A percentile compares a stretch with the other conserved stretches of the same genome.
phyloP scores from a whole-genome alignment of 2,888 invertebrate species.

The Fissipunctia ypsillon region DNA sequence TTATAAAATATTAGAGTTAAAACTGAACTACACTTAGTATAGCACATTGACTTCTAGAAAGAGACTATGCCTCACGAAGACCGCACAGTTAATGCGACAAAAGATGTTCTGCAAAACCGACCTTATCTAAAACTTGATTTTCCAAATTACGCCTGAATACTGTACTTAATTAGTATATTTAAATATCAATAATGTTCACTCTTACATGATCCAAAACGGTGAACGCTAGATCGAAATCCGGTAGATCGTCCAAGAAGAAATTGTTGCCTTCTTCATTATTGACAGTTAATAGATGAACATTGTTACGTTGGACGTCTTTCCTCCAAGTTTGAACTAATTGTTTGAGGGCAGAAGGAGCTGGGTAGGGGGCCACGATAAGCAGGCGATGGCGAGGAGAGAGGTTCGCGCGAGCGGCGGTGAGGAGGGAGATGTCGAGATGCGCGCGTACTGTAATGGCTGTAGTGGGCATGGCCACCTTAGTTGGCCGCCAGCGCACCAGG shows the following conservation, averaged over 20 bases:
- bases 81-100: neutral
- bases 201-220: constrained; percentile 73
- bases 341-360: constrained; percentile 50
- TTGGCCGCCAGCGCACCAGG: constrained; percentile 58
- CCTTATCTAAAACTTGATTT: neutral
- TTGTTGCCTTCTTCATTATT: constrained; percentile 69
- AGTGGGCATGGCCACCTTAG: constrained; percentile 24
- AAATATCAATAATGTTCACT: constrained; percentile 9
- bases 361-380: constrained; percentile 50
- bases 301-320: constrained; percentile 65
- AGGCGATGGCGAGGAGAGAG: constrained; percentile 45
- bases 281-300: constrained; percentile 72
- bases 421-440: constrained; percentile 29
- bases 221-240: constrained; percentile 72
- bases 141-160: neutral
- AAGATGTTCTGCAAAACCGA: neutral
- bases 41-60: neutral
- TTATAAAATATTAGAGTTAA: neutral
- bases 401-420: constrained; percentile 37
- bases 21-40: neutral
- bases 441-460: constrained; percentile 55
- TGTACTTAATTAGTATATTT: neutral
- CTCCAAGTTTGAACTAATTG: constrained; percentile 72
- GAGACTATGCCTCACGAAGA: neutral
- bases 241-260: constrained; percentile 69